Evolutionary conservation across 2,113 vertebrate genomes (phyloP), one percentile per base, ranked within the genome.

Genomic region (Acanthochromis polyacanthus): DNA sequence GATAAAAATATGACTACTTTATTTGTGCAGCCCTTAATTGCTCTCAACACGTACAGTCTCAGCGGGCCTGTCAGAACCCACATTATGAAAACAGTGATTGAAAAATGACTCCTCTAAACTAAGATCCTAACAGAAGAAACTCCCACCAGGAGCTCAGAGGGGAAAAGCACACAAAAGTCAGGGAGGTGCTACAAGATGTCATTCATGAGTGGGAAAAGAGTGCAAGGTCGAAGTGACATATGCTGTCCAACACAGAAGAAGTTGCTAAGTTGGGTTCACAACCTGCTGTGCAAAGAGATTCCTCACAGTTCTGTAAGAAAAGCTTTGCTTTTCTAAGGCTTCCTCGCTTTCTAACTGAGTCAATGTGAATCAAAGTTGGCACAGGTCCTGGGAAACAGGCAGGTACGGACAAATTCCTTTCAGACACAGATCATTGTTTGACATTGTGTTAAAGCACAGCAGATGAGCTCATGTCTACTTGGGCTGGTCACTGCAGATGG

Each of bases 1-100:
- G 11, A 71, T 28, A 62, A 80, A 76, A 59, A 58, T 62, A 77
- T 60, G 84, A 80, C 16, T 48, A 32, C 70, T 86, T 71, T 80
- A 75, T 89, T 88, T 86, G 71, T 80, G 48, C 40, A 71, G 45
- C 45, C 53, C n/a, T 57, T 69, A 68, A 78, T 87, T 28, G 1
- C 19, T 51, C 55, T 30, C 79, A 15, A 69, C 30, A 70, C 45
- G 10, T 55, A 25, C 20, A 9, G 73, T 85, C 64, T 76, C 20
- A 30, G 43, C 0, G 3, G 65, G 46, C 22, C 1, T 73, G 72
- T 69, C 78, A 81, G 68, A 7, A 60, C 67, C 38, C 63, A 80
- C 52, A 56, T 69, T 58, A 65, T 63, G 45, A 79, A 84, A 84
- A 86, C 80, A 78, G 38, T n/a, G 36, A 55, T 32, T 70, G 59